Base-by-base conservation (phyloP, 2,888 invertebrate species). In the Tridacna crocea region DNA sequence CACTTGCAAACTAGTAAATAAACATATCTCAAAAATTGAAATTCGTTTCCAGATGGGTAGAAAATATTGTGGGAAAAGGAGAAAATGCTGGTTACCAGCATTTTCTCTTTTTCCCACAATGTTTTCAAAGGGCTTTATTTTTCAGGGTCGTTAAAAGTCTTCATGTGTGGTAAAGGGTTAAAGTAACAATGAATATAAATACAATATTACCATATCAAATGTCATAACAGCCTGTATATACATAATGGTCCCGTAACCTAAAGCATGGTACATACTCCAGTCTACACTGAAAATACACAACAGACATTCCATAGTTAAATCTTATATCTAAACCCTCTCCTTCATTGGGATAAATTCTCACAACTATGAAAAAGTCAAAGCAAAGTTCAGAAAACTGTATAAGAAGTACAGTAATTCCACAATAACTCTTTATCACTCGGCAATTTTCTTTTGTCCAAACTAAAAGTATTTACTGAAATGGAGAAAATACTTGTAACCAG, bases 191-290 rank as follows among this genome's bases (percentile, higher is more conserved):
- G 19, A 10, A 55, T 55, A 55, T 19, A 10, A 55, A 19, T 55
- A 19, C 10, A 66, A 12, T 11, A 65, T 94, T 91, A 96, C 96
- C 91, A 96, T 96, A 93, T 99, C 98, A 93, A 98, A 98, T 2
- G 99, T 99, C 92, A 99, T 96, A 93, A 98, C 96, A 0, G 99
- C 98, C 93, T 99, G 98, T 58, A 99, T 96, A 94, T 98, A 99
- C 90, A 97, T 95, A 93, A 99, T 98, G 48, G 98, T 97, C 8
- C 97, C 96, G 85, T 96, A 96, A 2, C 99, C 99, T 78, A 99
- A 95, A 0, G 98, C 97, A 95, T 99, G 99, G 93, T 99, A 99
- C 95, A 99, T 96, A 83, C 98, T 98, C 68, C 96, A 96, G 72
- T 96, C 95, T 10, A 97, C 96, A 96, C 97, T 97, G 88, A 77